phyloP scores from a whole-genome alignment of 2,797 vertebrate genomes.

The Amblyopsis hoosieri region DNA sequence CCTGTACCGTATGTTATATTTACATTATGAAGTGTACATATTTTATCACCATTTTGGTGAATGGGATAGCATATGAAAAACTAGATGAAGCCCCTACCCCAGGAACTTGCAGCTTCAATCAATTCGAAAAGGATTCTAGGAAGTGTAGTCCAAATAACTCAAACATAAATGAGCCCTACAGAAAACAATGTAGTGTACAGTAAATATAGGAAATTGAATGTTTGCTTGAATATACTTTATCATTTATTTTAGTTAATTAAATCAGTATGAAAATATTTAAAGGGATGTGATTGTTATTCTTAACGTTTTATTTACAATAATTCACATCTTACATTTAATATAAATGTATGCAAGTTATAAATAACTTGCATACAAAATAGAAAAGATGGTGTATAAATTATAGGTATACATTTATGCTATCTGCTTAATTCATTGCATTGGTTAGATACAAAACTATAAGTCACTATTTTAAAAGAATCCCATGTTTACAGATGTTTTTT shows the following conservation, averaged over 20 bases:
- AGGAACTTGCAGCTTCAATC: background rate
- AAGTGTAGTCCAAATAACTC: conserved; percentile 31
- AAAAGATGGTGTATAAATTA: background rate
- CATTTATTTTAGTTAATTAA: background rate
- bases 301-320: conserved; percentile 3
- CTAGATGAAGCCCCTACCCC: background rate
- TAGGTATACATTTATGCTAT: no score
- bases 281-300: background rate
- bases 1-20: background rate
- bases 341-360: background rate
- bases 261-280: no score
- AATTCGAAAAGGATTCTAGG: conserved; percentile 36
- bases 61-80: background rate
- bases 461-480: conserved; percentile 43
- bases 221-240: no score
- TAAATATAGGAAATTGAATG: no score
- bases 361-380: background rate
- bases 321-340: background rate
- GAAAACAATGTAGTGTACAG: background rate
- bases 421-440: background rate
- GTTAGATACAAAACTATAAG: background rate
- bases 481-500: conserved; percentile 78
- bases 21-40: background rate
- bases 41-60: background rate
- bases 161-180: background rate